phyloP scores from a whole-genome alignment of 2,888 invertebrate genomes.

The Yponomeuta cagnagella region DNA sequence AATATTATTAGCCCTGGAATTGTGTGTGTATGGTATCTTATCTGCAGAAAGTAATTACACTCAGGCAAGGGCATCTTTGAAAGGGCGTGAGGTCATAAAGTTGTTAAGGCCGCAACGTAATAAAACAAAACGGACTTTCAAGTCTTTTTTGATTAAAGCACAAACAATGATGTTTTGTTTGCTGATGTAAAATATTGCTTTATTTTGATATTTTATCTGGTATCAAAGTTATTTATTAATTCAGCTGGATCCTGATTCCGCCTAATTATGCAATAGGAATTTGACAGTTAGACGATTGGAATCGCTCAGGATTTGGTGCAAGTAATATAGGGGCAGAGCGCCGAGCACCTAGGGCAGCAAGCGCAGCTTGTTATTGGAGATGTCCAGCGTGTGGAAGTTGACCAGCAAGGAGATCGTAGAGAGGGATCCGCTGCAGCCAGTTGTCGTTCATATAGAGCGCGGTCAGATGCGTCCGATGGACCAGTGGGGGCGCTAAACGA shows the following conservation, averaged over 20 bases:
- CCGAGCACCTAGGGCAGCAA: conserved; percentile 97
- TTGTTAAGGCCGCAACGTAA: too few species aligned
- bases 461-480: conserved; percentile 89
- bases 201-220: too few species aligned
- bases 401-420: conserved; percentile 82
- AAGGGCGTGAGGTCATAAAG: too few species aligned
- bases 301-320: too few species aligned
- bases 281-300: too few species aligned
- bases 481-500: conserved; percentile 93
- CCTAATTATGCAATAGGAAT: too few species aligned
- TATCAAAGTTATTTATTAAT: too few species aligned
- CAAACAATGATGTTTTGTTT: too few species aligned
- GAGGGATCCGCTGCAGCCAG: conserved; percentile 90
- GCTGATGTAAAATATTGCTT: too few species aligned
- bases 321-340: conserved; percentile 76
- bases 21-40: neutral
- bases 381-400: conserved; percentile 91
- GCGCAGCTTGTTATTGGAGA: conserved; percentile 95
- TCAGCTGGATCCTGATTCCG: too few species aligned
- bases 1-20: neutral
- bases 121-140: too few species aligned
- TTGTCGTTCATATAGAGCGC: conserved; percentile 89
- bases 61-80: neutral
- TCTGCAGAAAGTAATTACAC: neutral
- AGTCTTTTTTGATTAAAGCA: too few species aligned